These are phyloP conservation scores for Willowsia nigromaculata DNA, from an alignment of 2,888 invertebrate genomes.

Conservation along the genomic window DNA sequence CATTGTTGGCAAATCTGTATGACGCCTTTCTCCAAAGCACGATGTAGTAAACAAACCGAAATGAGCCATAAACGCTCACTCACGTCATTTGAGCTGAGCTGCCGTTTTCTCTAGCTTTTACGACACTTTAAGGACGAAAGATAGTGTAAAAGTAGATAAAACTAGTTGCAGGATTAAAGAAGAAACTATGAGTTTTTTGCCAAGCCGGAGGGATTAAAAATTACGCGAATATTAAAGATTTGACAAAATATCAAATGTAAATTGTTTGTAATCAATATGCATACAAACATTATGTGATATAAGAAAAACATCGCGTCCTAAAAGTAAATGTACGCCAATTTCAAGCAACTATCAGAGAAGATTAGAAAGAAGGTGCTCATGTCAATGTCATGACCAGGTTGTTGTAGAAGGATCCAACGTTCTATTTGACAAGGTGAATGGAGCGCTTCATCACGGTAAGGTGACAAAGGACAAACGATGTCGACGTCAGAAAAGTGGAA, in stretches of 20 bases:
- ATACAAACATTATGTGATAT: neutral
- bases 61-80: too few species aligned
- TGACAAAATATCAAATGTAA: too few species aligned
- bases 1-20: neutral
- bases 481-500: neutral
- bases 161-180: neutral
- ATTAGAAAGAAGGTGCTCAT: neutral
- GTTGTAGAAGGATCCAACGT: neutral
- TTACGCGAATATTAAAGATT: too few species aligned
- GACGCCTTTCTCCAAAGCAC: neutral
- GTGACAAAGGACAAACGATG: neutral
- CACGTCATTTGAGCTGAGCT: neutral
- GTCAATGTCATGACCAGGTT: neutral
- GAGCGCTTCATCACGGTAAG: neutral
- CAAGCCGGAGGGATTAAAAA: neutral
- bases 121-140: neutral
- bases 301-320: too few species aligned
- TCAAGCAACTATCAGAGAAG: neutral
- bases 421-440: neutral
- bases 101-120: neutral
- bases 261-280: neutral
- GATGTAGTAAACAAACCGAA: neutral
- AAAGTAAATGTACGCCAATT: neutral
- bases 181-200: neutral
- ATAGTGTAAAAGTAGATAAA: neutral